A percentile compares a stretch with the other conserved stretches of the same genome.
phyloP scores from a whole-genome alignment of 2,888 invertebrate species.

The Polymixis flavicincta region DNA sequence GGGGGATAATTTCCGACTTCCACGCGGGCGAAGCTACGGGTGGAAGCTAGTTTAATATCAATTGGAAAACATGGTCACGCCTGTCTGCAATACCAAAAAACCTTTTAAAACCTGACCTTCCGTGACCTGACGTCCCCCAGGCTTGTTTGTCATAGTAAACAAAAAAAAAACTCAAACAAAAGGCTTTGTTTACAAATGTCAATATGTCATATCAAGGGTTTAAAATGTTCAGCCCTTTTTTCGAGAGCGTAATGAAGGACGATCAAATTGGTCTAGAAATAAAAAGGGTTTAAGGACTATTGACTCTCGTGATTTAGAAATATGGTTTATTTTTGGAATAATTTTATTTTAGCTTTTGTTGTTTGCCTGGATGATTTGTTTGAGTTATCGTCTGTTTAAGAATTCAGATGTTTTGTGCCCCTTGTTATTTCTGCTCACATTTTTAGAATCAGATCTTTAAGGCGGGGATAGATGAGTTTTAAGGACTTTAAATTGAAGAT shows the following conservation, averaged over 20 bases:
- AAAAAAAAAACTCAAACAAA: conserved; percentile 20
- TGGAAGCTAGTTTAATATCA: too few species aligned
- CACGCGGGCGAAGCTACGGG: too few species aligned
- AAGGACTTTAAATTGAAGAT: too few species aligned
- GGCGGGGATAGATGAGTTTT: too few species aligned
- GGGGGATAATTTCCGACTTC: too few species aligned
- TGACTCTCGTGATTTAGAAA: conserved; percentile 12
- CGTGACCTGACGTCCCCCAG: conserved; percentile 4
- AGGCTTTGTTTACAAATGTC: conserved; percentile 45
- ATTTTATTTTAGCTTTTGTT: background rate
- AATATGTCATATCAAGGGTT: conserved; percentile 41
- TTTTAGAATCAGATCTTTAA: background rate
- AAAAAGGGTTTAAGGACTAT: conserved; percentile 32
- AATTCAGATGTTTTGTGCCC: background rate
- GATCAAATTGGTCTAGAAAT: conserved; percentile 32
- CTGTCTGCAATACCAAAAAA: background rate
- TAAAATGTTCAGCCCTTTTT: conserved; percentile 25
- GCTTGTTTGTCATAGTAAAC: conserved; percentile 10
- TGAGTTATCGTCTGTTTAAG: background rate
- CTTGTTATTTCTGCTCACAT: background rate
- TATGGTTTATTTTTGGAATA: conserved; percentile 9
- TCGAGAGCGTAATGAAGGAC: conserved; percentile 36
- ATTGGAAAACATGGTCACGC: background rate
- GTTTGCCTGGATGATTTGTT: background rate
- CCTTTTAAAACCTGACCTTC: conserved; percentile 5